Conservation (phyloP, 1,140 invertebrate species). For the Drosophila sturtevanti region DNA sequence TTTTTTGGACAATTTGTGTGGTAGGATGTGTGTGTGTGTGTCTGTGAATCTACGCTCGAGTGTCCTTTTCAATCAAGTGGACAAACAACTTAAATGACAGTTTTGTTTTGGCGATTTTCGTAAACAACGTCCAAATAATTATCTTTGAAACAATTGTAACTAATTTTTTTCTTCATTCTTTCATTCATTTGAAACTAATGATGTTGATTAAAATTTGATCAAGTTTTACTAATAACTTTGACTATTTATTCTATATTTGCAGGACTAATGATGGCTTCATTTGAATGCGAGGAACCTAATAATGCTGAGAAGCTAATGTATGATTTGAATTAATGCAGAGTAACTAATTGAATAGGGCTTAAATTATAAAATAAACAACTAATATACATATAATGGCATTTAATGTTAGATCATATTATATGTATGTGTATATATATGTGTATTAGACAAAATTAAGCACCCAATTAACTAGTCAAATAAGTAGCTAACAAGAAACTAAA, state of each 20-base stretch:
- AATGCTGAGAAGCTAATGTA: slow-evolving; percentile 82
- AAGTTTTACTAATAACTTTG: not conserved
- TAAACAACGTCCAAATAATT: slow-evolving; percentile 13
- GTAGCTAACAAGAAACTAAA: slow-evolving; percentile 27
- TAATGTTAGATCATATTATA: slow-evolving; percentile 30
- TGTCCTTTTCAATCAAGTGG: slow-evolving; percentile 69
- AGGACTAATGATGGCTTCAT: slow-evolving; percentile 82
- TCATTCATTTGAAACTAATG: not conserved
- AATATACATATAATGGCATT: slow-evolving; percentile 31
- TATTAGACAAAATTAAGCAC: slow-evolving; percentile 21
- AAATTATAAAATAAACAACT: slow-evolving; percentile 11
- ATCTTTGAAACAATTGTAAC: not conserved
- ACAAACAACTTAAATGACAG: slow-evolving; percentile 57
- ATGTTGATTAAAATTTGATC: not conserved
- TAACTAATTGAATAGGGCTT: not conserved
- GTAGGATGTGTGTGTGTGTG: not conserved
- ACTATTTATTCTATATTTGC: slow-evolving; percentile 41
- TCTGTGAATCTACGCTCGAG: slow-evolving; percentile 49
- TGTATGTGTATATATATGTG: not conserved
- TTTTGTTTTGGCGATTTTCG: slow-evolving; percentile 44
- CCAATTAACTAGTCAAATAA: slow-evolving; percentile 24
- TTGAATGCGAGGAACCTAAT: slow-evolving; percentile 79
- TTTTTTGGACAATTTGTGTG: slow-evolving; percentile 44
- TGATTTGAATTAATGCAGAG: slow-evolving; percentile 65
- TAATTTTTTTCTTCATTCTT: slow-evolving; percentile 12